These are phyloP conservation scores for Eretmochelys imbricata DNA, from an alignment of 2,113 vertebrate genomes.

Conservation along the genomic window DNA sequence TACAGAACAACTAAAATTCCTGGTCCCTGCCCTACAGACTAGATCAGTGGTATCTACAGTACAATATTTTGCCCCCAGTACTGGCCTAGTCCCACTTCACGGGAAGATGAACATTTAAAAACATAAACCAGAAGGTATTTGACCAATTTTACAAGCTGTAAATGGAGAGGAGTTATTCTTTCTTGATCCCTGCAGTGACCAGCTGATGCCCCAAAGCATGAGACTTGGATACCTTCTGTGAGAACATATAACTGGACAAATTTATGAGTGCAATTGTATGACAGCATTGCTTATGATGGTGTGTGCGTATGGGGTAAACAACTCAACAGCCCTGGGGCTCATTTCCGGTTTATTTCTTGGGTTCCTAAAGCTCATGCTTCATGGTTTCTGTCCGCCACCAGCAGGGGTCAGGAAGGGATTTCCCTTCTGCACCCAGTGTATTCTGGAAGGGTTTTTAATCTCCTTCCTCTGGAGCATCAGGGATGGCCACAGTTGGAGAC, in stretches of 20 bases:
- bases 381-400: background rate
- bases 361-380: background rate
- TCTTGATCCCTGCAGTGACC: background rate
- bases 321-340: too few relatives aligned
- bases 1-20: fast-evolving
- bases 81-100: fast-evolving
- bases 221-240: fast-evolving
- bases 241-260: background rate
- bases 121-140: background rate
- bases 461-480: background rate
- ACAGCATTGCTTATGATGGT: background rate
- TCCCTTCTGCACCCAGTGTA: background rate
- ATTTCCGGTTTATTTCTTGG: too few relatives aligned
- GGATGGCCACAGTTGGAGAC: background rate
- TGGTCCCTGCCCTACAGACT: background rate
- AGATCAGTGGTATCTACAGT: background rate
- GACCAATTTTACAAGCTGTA: background rate
- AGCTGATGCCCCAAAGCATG: background rate
- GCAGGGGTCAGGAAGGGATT: background rate
- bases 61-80: background rate
- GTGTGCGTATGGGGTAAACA: too few relatives aligned
- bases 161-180: background rate
- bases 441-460: too few relatives aligned
- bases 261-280: fast-evolving
- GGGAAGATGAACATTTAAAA: background rate